Evolutionary conservation across 2,113 vertebrate species (phyloP).

Genomic region (Oncorhynchus mykiss): DNA sequence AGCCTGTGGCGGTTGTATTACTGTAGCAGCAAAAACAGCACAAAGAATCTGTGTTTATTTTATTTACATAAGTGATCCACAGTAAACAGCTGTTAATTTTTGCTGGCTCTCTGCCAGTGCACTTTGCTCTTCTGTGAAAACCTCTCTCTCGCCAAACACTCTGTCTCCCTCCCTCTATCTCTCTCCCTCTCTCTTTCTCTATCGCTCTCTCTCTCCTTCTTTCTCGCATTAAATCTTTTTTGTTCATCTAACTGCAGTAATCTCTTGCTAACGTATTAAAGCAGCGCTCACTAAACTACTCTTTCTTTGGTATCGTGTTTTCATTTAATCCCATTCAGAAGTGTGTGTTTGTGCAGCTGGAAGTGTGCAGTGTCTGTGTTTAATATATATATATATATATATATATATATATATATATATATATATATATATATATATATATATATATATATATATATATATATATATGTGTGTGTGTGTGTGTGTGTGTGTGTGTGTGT

Average conservation of each 20-base stretch:
- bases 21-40: background rate
- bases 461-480: too few relatives aligned
- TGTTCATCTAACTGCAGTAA: conserved; percentile 35
- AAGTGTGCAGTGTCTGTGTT: too few relatives aligned
- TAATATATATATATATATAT: too few relatives aligned
- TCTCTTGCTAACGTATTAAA: conserved; percentile 18
- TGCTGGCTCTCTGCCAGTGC: conserved; percentile 11
- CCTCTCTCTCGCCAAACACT: conserved; percentile 6
- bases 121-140: background rate
- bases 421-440: too few relatives aligned
- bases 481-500: too few relatives aligned
- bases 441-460: too few relatives aligned
- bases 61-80: conserved; percentile 8
- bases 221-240: conserved; percentile 21
- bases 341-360: background rate
- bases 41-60: background rate
- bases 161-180: conserved; percentile 16
- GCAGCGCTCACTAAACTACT: conserved; percentile 4
- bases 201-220: too few relatives aligned
- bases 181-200: too few relatives aligned
- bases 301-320: background rate
- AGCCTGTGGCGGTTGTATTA: background rate
- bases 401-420: too few relatives aligned
- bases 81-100: conserved; percentile 20
- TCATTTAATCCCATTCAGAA: background rate